Conservation (phyloP, 2,113 vertebrate species). For the Nothobranchius furzeri region DNA sequence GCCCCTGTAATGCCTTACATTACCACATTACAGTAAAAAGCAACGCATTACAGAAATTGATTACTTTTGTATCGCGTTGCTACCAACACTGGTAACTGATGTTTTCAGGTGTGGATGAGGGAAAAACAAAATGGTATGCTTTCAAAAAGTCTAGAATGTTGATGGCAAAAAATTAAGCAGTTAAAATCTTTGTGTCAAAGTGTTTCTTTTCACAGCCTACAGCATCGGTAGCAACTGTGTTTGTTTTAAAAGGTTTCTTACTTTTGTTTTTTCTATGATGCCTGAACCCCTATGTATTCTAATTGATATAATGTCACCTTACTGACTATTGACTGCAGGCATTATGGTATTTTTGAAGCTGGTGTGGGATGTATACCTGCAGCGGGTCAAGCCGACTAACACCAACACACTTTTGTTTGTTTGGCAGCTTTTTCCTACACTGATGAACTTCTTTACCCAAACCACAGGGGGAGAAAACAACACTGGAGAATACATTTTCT, state of each 20-base stretch:
- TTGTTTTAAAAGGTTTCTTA: constrained; percentile 1
- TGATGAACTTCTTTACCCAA: constrained; percentile 25
- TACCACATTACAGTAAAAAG: too few relatives aligned
- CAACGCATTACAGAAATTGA: too few relatives aligned
- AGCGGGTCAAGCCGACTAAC: constrained; percentile 53
- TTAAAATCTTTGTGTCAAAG: too few relatives aligned
- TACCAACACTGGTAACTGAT: too few relatives aligned
- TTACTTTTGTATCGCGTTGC: too few relatives aligned
- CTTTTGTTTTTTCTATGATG: constrained; percentile 25
- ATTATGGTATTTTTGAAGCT: constrained; percentile 61
- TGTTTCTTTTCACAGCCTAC: background rate
- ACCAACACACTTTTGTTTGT: constrained; percentile 27
- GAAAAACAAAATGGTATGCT: too few relatives aligned
- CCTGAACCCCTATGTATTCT: constrained; percentile 50
- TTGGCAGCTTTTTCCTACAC: constrained; percentile 9
- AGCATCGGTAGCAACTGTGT: background rate
- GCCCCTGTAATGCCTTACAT: too few relatives aligned
- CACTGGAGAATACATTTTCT: constrained; percentile 14
- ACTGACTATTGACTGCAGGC: constrained; percentile 56
- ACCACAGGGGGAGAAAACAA: background rate
- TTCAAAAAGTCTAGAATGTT: too few relatives aligned
- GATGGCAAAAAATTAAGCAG: too few relatives aligned
- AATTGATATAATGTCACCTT: constrained; percentile 68
- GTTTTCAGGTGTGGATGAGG: too few relatives aligned
- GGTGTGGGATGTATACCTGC: constrained; percentile 64